phyloP scores from a whole-genome alignment of 2,888 invertebrate species.

The Habrosyne pyritoides region DNA sequence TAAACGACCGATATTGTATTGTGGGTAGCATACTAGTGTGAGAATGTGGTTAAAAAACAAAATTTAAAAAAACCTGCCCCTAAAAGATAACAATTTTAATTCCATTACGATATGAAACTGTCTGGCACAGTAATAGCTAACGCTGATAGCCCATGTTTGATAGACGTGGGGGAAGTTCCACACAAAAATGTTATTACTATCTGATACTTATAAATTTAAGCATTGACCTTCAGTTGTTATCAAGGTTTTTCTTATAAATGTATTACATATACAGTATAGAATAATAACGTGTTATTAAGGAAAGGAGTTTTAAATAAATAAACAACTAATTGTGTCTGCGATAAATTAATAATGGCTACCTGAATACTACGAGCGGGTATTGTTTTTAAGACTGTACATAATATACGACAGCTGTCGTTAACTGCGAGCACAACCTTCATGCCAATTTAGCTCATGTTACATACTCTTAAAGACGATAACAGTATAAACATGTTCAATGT shows the following conservation, averaged over 20 bases:
- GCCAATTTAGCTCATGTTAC: not conserved
- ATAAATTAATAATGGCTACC: constrained; percentile 38
- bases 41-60: too few relatives aligned
- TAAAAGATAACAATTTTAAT: too few relatives aligned
- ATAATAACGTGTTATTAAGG: constrained; percentile 6
- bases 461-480: not conserved
- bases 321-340: constrained; percentile 18
- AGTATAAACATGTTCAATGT: constrained; percentile 16
- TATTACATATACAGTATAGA: not conserved
- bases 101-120: too few relatives aligned
- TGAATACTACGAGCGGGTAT: constrained; percentile 16
- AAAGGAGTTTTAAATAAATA: constrained; percentile 19
- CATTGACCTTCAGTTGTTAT: too few relatives aligned
- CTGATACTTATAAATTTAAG: too few relatives aligned
- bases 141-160: not conserved
- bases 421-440: not conserved
- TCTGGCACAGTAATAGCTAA: too few relatives aligned
- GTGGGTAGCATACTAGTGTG: too few relatives aligned
- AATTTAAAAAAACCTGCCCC: too few relatives aligned
- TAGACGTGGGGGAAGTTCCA: too few relatives aligned
- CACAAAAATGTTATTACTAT: too few relatives aligned
- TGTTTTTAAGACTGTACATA: not conserved
- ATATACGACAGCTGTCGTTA: not conserved
- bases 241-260: not conserved
- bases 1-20: too few relatives aligned